phyloP scores from a whole-genome alignment of 2,888 invertebrate species.

The Mylabris sibirica region DNA sequence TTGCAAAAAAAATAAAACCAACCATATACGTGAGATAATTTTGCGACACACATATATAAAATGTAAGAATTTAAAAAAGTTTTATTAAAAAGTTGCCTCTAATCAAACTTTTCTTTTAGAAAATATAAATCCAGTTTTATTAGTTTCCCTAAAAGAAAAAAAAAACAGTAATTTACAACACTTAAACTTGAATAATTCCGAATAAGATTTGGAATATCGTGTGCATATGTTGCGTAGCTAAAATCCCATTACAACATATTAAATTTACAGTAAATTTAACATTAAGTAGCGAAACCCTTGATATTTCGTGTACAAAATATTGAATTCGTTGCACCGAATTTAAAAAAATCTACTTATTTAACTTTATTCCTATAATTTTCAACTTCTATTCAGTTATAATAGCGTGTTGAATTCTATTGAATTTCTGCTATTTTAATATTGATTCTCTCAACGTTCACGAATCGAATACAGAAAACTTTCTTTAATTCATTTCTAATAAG shows the following conservation, averaged over 20 bases:
- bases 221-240: background rate
- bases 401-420: background rate
- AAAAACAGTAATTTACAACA: background rate
- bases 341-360: too few relatives aligned
- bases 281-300: background rate
- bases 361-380: too few relatives aligned
- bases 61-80: background rate
- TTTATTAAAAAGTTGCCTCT: background rate
- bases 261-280: conserved; percentile 6
- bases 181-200: background rate
- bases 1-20: background rate
- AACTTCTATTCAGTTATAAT: too few relatives aligned
- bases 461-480: background rate
- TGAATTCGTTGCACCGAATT: too few relatives aligned
- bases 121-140: background rate
- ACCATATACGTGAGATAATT: background rate
- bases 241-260: background rate
- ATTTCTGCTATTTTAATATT: background rate
- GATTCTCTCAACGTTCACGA: background rate
- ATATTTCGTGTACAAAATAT: background rate
- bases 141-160: background rate
- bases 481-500: background rate
- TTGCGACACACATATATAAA: background rate
- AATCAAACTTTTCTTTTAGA: background rate
- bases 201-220: background rate